These are phyloP conservation scores for Holacanthella duospinosa DNA, from an alignment of 2,888 invertebrate species.

Conservation along the genomic window DNA sequence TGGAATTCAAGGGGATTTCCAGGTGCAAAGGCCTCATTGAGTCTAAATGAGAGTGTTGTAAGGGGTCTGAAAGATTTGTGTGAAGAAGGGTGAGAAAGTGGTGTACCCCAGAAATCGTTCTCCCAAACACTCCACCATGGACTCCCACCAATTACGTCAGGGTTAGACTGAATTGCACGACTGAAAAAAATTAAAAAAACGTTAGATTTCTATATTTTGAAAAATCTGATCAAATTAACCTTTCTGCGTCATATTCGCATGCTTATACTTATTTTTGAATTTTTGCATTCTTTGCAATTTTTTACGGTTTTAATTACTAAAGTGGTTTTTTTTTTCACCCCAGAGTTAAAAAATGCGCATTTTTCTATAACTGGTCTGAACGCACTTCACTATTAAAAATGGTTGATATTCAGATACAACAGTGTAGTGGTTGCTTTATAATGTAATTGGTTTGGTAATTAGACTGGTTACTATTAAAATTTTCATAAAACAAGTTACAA, in stretches of 20 bases:
- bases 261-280: too few relatives aligned
- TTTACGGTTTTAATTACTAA: not conserved
- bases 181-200: conserved; percentile 51
- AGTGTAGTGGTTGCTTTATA: too few relatives aligned
- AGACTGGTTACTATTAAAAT: too few relatives aligned
- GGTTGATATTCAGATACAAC: too few relatives aligned
- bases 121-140: conserved; percentile 70
- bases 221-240: too few relatives aligned
- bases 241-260: too few relatives aligned
- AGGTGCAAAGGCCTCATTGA: conserved; percentile 63
- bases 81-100: conserved; percentile 69
- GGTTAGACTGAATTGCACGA: conserved; percentile 88
- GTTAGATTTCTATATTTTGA: not conserved
- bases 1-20: conserved; percentile 61
- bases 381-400: too few relatives aligned
- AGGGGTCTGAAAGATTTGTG: conserved; percentile 95
- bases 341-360: too few relatives aligned
- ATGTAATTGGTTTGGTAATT: too few relatives aligned
- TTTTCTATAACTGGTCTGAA: not conserved
- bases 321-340: too few relatives aligned
- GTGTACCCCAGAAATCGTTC: conserved; percentile 98
- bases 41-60: conserved; percentile 74
- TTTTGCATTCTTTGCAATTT: not conserved
- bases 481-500: too few relatives aligned
- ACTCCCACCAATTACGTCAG: conserved; percentile 75